Percentiles rank a stretch among this genome's conserved stretches.
These are phyloP conservation scores for Yponomeuta plumbellus DNA, from an alignment of 2,888 invertebrate genomes.

Conservation along the genomic window DNA sequence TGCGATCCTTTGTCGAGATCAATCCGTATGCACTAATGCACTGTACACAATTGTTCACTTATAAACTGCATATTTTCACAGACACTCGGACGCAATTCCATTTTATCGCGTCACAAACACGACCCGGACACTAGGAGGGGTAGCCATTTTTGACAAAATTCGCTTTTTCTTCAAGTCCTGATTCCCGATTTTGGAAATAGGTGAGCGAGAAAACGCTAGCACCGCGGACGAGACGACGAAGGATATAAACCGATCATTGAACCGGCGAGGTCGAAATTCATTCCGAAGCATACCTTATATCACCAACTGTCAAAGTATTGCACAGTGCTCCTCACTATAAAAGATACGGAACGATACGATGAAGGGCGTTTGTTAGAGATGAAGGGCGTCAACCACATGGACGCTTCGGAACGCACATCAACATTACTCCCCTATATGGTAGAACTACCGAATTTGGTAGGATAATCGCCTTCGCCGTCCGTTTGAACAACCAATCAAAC, in stretches of 20 bases:
- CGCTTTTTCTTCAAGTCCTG: slow-evolving; percentile 50
- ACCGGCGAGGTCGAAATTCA: slow-evolving; percentile 34
- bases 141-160: slow-evolving; percentile 73
- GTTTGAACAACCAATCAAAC: slow-evolving; percentile 42
- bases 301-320: neutral
- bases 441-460: slow-evolving; percentile 46
- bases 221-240: slow-evolving; percentile 33
- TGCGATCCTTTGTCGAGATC: slow-evolving; percentile 67
- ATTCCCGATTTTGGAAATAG: slow-evolving; percentile 60
- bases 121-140: slow-evolving; percentile 50
- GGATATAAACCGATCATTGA: slow-evolving; percentile 36
- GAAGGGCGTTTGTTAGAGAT: neutral
- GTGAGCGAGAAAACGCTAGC: slow-evolving; percentile 62
- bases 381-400: slow-evolving; percentile 15
- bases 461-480: slow-evolving; percentile 44
- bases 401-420: slow-evolving; percentile 36
- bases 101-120: slow-evolving; percentile 54
- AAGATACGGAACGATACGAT: neutral
- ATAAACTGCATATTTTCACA: slow-evolving; percentile 68
- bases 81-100: slow-evolving; percentile 55
- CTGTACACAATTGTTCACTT: slow-evolving; percentile 72
- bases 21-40: slow-evolving; percentile 71
- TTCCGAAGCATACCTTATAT: slow-evolving; percentile 6
- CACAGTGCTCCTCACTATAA: neutral
- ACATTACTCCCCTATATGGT: slow-evolving; percentile 46